Evolutionary conservation across 92 coral and sea anemone species (phyloP), one percentile per base, ranked within the genome.

Genomic region (Porites divaricata): DNA sequence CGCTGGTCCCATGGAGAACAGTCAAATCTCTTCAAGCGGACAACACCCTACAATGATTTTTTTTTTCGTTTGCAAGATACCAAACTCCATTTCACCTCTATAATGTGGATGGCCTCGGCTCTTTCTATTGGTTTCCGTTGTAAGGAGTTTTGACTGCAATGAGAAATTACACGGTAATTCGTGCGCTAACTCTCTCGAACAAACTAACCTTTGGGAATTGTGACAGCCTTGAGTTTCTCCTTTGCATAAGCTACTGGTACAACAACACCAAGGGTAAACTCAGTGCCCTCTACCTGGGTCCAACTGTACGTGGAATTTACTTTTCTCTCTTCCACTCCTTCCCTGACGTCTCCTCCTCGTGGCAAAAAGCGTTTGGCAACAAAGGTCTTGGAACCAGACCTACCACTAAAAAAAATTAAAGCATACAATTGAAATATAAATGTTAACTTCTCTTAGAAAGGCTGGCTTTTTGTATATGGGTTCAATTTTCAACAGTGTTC

Each of bases 341-440:
- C 78, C 58, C 56, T 64, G 23, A 63, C 76, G 14, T 52, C 63
- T 8, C 80, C 88, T 0, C 89, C 89, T 58, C 92, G 76, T 16
- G 92, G 81, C 19, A 92, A 67, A 79, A 80, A 92, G 28, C 94
- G 86, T 83, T 92, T 92, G 49, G 88, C 81, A 21, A 89, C 75
- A 48, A 84, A 79, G 1, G 83, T 84, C 11, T 75, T 56, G 5
- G 49, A 67, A 20, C 90, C 95, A 1, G 52, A 28, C 48, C 48
- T 88, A 7, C 90, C 87, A 12, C 95, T 91, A 48, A 23, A 45
- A 24, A 7, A 63, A n/a, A 19, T n/a, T 53, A 21, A 73, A 52
- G 41, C 16, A 17, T 15, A 9, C 16, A 0, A 8, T 15, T 65
- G 3, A 35, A 35, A 4, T 35, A 35, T 35, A 35, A 35, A 35